Conservation (phyloP, 2,113 vertebrate species). For the Arenaria interpres region DNA sequence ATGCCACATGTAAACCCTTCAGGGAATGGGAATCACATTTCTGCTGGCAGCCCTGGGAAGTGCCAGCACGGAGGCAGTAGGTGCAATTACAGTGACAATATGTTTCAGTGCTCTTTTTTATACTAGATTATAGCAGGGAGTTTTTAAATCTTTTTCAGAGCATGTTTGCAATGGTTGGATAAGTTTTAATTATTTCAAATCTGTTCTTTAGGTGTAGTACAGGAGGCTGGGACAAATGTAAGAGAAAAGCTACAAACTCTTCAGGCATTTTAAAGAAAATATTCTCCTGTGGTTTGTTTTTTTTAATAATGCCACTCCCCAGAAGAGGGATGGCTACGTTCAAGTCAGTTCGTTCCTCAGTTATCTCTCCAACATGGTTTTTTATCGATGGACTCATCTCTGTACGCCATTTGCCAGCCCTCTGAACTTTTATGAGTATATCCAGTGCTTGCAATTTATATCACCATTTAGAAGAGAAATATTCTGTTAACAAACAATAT, state of each 20-base stretch:
- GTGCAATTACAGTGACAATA: background rate
- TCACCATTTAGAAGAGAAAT: background rate
- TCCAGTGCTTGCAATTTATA: background rate
- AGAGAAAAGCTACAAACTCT: background rate
- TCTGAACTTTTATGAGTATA: background rate
- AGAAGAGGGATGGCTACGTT: fast-evolving
- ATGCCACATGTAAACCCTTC: background rate
- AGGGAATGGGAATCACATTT: background rate
- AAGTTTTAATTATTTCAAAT: background rate
- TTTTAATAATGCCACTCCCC: background rate
- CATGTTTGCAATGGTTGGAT: background rate
- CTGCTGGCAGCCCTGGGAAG: background rate
- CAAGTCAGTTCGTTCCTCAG: background rate
- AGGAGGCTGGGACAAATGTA: background rate
- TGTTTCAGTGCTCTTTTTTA: background rate
- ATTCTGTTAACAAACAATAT: background rate
- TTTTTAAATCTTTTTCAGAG: background rate
- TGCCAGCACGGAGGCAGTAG: background rate
- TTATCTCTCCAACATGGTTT: background rate
- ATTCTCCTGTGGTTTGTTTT: background rate
- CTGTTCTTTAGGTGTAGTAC: background rate
- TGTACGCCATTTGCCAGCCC: background rate
- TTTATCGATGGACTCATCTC: background rate
- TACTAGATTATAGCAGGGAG: background rate
- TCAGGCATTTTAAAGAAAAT: background rate